phyloP scores from a whole-genome alignment of 2,888 invertebrate species.

The Teleogryllus oceanicus region DNA sequence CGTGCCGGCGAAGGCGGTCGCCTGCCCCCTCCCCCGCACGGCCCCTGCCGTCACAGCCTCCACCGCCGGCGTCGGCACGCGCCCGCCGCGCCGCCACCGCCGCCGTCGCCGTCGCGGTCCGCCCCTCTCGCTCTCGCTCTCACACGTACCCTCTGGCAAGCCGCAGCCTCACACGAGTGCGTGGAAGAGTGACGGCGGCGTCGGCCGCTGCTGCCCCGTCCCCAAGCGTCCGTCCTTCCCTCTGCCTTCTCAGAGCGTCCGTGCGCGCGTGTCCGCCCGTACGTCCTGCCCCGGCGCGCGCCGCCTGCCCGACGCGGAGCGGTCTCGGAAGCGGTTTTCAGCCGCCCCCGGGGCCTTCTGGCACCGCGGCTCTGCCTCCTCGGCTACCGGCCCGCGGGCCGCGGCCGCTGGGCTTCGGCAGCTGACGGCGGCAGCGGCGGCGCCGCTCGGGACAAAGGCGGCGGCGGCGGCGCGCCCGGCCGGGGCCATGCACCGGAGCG shows the following conservation, averaged over 20 bases:
- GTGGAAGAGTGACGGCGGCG: not conserved
- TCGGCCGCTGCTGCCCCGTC: not conserved
- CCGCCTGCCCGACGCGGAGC: not conserved
- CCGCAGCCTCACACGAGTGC: slow-evolving; percentile 9
- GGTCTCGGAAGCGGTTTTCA: not conserved
- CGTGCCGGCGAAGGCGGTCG: not conserved
- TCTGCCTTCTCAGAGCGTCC: not conserved
- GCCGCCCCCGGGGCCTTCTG: not conserved
- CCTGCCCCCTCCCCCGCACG: not conserved
- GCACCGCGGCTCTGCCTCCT: not conserved
- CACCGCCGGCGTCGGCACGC: not conserved
- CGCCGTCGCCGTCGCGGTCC: not conserved
- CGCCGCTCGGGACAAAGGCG: not conserved
- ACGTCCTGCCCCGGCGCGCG: not conserved
- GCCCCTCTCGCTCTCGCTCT: not conserved
- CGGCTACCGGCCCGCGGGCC: not conserved
- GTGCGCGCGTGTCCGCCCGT: not conserved
- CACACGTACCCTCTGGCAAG: not conserved
- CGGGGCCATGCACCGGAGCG: not conserved
- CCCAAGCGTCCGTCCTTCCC: not conserved
- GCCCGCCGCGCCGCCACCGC: not conserved
- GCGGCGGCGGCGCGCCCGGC: not conserved
- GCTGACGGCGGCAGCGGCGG: not conserved
- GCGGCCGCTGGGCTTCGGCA: not conserved
- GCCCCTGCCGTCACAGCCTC: not conserved